Conservation (phyloP, 2,113 vertebrate genomes). For the Solenodon paradoxus region DNA sequence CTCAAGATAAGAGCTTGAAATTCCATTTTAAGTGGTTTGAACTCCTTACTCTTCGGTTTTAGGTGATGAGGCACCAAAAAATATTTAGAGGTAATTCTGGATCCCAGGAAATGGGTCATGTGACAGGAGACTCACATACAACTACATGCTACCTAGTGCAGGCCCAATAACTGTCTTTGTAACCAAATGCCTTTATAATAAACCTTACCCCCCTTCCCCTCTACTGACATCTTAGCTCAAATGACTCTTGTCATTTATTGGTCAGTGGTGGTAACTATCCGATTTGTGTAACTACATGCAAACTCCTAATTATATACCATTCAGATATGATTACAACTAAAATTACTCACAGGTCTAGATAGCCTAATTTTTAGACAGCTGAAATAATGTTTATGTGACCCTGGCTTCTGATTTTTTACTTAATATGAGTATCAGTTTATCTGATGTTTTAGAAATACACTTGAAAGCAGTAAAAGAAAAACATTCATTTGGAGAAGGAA, state of each 20-base stretch:
- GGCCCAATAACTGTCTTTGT: not conserved
- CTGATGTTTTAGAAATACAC: slow-evolving; percentile 29
- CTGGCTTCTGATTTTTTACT: not conserved
- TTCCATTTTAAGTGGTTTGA: not conserved
- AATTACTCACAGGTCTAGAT: not conserved
- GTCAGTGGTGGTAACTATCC: not conserved
- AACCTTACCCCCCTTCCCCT: not conserved
- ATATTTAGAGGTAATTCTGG: not conserved
- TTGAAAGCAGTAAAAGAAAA: not conserved
- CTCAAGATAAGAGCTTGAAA: not conserved
- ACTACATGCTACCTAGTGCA: not conserved
- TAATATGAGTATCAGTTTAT: not conserved
- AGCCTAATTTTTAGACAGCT: not conserved
- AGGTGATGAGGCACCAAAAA: not conserved
- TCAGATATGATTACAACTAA: not conserved
- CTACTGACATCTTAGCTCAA: not conserved
- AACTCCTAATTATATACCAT: not conserved
- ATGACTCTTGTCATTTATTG: not conserved
- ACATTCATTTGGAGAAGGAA: not conserved
- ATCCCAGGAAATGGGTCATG: not conserved
- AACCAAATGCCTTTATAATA: not conserved
- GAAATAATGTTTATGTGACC: not conserved
- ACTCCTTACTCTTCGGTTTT: not conserved
- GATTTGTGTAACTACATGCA: not conserved
- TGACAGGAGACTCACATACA: not conserved